Evolutionary conservation across 1,140 invertebrate genomes (phyloP), one percentile per base, ranked within the genome.

Genomic region (Ceratitis capitata): DNA sequence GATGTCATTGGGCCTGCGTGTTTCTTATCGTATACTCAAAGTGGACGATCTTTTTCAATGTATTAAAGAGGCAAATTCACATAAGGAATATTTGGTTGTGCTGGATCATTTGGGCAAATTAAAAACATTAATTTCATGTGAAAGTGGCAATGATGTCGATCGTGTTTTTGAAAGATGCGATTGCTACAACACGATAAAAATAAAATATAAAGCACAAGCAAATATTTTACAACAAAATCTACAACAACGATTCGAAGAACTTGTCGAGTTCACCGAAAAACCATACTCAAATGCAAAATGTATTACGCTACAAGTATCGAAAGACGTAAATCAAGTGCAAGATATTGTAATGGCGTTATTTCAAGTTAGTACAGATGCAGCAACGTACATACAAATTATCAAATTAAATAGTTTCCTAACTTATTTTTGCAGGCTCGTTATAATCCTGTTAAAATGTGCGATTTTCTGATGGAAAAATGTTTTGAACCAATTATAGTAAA

Each of bases 1-100:
- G 84, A 58, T 86, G 9, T 42, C 88, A 3, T 74, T 91, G 7
- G 91, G 89, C 12, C 23, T 92, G 74, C 85, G 87, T 0, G 86
- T 90, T 19, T 88, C 87, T 39, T 87, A 90, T 61, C 88, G 88
- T 7, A 87, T 92, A 12, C 84, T 92, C 1, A 89, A 88, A 45
- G 87, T 91, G 7, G 91, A 92, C 39, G 87, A 90, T 23, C 82
- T 91, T 9, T 91, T 92, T 23, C 91, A 91, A 53, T 89, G 87
- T 49, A 85, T 92, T 0, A 89, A 92, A 53, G 89, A 90, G 23
- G 87, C 88, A 0, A 92, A 91, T 84, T 86, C 85, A 0, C 88
- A 51, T 12, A 91, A 92, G 35, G 89, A 92, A 23, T 90, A 88
- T 58, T 61, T 89, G 29, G 85, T 86, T 19, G 87, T 89, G 19